phyloP scores from a whole-genome alignment of 2,888 invertebrate genomes.

The Drosophila seclusa region DNA sequence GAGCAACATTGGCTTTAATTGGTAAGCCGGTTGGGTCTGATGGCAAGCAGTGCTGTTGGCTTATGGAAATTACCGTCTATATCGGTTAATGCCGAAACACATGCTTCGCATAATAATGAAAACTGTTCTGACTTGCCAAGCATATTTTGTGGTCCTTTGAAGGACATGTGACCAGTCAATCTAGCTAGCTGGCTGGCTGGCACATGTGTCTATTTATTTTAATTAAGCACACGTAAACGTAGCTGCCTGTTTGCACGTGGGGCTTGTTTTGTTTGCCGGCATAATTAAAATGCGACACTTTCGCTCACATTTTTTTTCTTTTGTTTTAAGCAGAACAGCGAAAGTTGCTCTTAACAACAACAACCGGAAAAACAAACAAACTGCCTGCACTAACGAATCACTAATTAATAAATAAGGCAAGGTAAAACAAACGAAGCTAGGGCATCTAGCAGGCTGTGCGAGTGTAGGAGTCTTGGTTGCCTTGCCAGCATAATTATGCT shows the following conservation, averaged over 20 bases:
- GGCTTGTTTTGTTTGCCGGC: conserved; percentile 55
- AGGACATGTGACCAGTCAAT: conserved; percentile 56
- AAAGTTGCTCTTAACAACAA: conserved; percentile 37
- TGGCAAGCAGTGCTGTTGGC: conserved; percentile 58
- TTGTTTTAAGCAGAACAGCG: conserved; percentile 23
- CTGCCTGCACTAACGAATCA: conserved; percentile 65
- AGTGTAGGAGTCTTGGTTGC: conserved; percentile 33
- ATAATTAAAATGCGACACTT: conserved; percentile 68
- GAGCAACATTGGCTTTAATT: conserved; percentile 65
- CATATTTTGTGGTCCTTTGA: conserved; percentile 54
- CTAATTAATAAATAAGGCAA: conserved; percentile 72
- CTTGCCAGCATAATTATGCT: conserved; percentile 70
- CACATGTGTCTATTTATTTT: conserved; percentile 74
- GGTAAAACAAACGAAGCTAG: neutral
- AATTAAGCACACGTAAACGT: conserved; percentile 72
- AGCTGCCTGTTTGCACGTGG: conserved; percentile 54
- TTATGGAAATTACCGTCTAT: conserved; percentile 76
- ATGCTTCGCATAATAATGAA: conserved; percentile 69
- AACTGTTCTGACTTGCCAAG: conserved; percentile 20
- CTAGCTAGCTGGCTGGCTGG: conserved; percentile 17
- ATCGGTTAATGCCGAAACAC: conserved; percentile 72
- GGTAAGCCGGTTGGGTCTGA: conserved; percentile 52
- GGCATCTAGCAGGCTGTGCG: conserved; percentile 3
- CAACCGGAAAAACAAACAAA: conserved; percentile 35
- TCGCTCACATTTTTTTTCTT: conserved; percentile 26